Percentiles rank a stretch among this genome's conserved stretches.
Conservation (phyloP, 2,888 invertebrate species). For the Eupithecia inturbata region DNA sequence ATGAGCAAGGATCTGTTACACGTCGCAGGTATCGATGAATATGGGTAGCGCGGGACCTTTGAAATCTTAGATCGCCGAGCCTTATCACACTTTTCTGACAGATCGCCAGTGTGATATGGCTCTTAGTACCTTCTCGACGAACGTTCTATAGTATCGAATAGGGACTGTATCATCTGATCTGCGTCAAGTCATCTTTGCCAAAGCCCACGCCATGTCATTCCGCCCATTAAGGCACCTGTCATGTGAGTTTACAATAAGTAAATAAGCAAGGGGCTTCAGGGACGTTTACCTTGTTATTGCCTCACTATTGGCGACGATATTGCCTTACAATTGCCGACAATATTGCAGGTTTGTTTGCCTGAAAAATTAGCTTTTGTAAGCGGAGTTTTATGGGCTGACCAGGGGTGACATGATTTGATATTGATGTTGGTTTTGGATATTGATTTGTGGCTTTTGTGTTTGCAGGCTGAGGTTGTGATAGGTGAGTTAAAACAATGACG, state of each 20-base stretch:
- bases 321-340: slow-evolving; percentile 71
- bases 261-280: slow-evolving; percentile 73
- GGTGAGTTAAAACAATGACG: background rate
- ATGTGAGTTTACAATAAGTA: slow-evolving; percentile 84
- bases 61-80: too few species aligned
- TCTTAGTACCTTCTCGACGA: too few species aligned
- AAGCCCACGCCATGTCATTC: slow-evolving; percentile 81
- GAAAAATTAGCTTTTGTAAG: slow-evolving; percentile 66
- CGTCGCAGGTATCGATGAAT: too few species aligned
- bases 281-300: slow-evolving; percentile 76
- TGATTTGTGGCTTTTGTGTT: background rate
- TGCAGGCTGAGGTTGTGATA: background rate
- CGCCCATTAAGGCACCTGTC: slow-evolving; percentile 83
- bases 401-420: slow-evolving; percentile 36
- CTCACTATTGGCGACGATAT: slow-evolving; percentile 74
- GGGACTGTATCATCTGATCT: background rate
- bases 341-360: slow-evolving; percentile 68
- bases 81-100: too few species aligned
- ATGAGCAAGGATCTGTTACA: too few species aligned
- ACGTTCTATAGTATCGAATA: background rate
- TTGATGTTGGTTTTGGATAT: slow-evolving; percentile 17
- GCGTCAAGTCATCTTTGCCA: slow-evolving; percentile 33
- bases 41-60: too few species aligned
- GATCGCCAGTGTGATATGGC: too few species aligned
- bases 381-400: slow-evolving; percentile 25